Percentiles rank a stretch among this genome's conserved stretches.
Evolutionary conservation across 2,888 invertebrate species (phyloP).

Genomic region (Drosophila kuntzei): DNA sequence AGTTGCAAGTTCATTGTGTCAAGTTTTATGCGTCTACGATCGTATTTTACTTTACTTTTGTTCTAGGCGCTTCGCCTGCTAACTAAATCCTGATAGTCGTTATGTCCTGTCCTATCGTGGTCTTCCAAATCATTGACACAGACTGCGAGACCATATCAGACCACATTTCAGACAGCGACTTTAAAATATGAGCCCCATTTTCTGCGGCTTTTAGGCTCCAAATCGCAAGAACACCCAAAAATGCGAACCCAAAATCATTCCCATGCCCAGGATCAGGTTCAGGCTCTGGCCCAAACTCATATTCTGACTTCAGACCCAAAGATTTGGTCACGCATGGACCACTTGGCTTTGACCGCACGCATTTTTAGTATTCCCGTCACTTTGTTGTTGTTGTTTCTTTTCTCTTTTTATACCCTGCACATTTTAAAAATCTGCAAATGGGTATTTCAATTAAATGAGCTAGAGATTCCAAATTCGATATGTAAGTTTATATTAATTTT

Average conservation of each 20-base stretch:
- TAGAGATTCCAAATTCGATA: no score
- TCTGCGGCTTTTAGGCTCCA: constrained; percentile 45
- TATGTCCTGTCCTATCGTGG: neutral
- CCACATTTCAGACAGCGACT: constrained; percentile 33
- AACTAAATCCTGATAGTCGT: constrained; percentile 13
- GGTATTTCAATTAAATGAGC: neutral
- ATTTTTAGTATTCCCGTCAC: constrained; percentile 42
- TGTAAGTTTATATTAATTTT: no score
- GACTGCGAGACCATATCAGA: constrained; percentile 7
- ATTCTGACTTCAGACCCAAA: constrained; percentile 7
- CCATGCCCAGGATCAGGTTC: neutral
- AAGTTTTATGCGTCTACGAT: constrained; percentile 45
- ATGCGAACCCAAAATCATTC: neutral
- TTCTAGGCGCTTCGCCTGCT: constrained; percentile 13
- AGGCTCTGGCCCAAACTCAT: neutral
- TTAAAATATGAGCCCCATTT: constrained; percentile 70
- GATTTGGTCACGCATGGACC: constrained; percentile 21
- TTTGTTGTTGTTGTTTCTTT: constrained; percentile 18
- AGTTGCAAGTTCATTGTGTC: constrained; percentile 43
- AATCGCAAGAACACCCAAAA: constrained; percentile 15
- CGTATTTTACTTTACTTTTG: constrained; percentile 39
- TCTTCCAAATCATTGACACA: constrained; percentile 21
- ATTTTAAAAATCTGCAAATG: neutral
- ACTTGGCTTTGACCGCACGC: constrained; percentile 42
- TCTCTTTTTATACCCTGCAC: neutral